Evolutionary conservation across 2,797 vertebrate species (phyloP), one percentile per base, ranked within the genome.

Genomic region (Pseudochaenichthys georgianus): DNA sequence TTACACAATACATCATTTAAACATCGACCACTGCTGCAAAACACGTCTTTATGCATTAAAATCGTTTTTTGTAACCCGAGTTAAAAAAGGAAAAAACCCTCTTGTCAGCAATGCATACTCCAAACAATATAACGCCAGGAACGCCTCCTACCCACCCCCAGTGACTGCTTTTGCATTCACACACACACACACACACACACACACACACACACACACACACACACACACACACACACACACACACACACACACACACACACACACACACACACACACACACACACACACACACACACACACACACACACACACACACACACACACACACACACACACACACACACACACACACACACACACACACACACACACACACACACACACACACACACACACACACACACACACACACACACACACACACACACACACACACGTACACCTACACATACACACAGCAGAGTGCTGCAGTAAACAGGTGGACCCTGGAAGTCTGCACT

Each of bases 401-500:
- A 46, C 41, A n/a, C 51, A n/a, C 11, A 38, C n/a, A 28, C 8
- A n/a, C 31, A n/a, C 10, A 52, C 17, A 50, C 17, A 51, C 16
- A 19, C 41, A 48, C 19, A 34, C 51, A 51, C 52, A 43, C 41
- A 28, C 63, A 52, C 59, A 45, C 41, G 0, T 28, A 28, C 23
- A 28, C 23, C 4, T 28, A 28, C 28, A 28, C 28, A 66, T 43
- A 34, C 59, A 73, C 41, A 67, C 47, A 66, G 67, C 72, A 82
- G 47, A 78, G 76, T 31, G 19, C 64, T 73, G 77, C 67, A 79
- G 71, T 91, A 85, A 90, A 87, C 86, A 90, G 84, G 80, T 89
- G 76, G 87, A 89, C 46, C 19, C 59, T 45, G 53, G 71, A 88
- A 90, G 88, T 92, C 93, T 93, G 90, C 93, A 90, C 82, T 94